Conservation (phyloP, 2,797 vertebrate species). For the Sebastes kiyomatsui region DNA sequence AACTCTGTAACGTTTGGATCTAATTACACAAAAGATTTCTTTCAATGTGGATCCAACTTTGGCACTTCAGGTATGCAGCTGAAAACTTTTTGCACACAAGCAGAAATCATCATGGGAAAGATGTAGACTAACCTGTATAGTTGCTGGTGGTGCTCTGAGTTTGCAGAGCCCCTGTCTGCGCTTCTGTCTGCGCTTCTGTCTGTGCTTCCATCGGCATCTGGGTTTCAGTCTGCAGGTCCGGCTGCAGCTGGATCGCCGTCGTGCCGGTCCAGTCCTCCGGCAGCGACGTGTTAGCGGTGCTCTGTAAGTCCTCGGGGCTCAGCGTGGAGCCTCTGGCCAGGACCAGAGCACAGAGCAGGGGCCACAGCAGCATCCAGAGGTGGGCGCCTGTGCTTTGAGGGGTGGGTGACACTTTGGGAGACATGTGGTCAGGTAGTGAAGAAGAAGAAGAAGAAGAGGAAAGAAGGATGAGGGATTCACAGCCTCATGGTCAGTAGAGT, state of each 20-base stretch:
- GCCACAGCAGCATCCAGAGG: conserved; percentile 50
- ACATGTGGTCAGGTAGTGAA: conserved; percentile 42
- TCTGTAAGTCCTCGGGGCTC: conserved; percentile 5
- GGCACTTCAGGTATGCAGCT: not conserved
- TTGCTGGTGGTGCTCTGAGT: conserved; percentile 61
- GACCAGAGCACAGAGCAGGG: conserved; percentile 42
- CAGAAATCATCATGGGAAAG: not conserved
- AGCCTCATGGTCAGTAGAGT: conserved; percentile 27
- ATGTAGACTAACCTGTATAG: conserved; percentile 68
- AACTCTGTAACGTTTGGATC: not conserved
- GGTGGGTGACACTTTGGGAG: conserved; percentile 13
- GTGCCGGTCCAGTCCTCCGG: conserved; percentile 36
- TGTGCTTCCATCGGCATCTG: conserved; percentile 11
- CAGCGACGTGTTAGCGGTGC: not conserved
- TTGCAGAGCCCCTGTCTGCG: not conserved
- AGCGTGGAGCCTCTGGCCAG: conserved; percentile 38
- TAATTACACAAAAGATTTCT: not conserved
- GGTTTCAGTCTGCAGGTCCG: conserved; percentile 69
- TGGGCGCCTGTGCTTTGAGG: not conserved
- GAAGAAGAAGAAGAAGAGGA: conserved; percentile 9
- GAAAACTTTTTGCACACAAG: not conserved
- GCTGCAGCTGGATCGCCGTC: conserved; percentile 41
- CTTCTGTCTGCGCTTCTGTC: conserved; percentile 4
- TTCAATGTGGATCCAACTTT: not conserved
- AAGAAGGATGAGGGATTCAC: conserved; percentile 24